These are phyloP conservation scores for Empidonax alnorum DNA, from an alignment of 2,113 vertebrate genomes.

Conservation along the genomic window DNA sequence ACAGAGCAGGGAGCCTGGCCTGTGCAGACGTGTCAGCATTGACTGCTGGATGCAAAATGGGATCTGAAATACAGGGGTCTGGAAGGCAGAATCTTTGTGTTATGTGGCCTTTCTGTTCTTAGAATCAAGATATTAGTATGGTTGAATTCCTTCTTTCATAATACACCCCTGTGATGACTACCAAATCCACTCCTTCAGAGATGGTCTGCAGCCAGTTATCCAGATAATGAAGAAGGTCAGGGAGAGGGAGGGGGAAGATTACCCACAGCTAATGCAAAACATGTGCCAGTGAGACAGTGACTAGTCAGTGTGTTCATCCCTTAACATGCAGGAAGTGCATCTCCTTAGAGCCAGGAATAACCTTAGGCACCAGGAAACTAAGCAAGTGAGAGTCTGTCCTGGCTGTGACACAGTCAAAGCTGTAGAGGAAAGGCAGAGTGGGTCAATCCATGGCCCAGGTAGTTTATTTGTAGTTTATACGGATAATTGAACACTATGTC, in stretches of 20 bases:
- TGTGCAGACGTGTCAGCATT: neutral
- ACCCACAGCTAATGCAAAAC: neutral
- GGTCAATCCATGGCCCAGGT: neutral
- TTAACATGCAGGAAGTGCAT: neutral
- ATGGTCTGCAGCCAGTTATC: neutral
- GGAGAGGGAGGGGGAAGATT: neutral
- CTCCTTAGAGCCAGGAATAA: neutral
- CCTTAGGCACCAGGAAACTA: neutral
- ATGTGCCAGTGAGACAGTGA: neutral
- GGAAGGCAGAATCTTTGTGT: neutral
- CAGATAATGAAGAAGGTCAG: neutral
- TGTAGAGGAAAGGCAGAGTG: neutral
- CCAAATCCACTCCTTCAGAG: neutral
- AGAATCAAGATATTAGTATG: neutral
- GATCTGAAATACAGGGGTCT: neutral
- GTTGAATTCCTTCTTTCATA: neutral
- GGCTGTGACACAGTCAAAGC: neutral
- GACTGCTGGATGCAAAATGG: neutral
- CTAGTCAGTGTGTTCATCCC: neutral
- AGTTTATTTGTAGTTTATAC: neutral
- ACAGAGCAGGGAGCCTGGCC: neutral
- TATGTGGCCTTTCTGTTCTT: neutral
- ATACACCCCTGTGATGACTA: neutral
- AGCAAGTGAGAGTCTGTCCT: neutral
- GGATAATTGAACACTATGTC: neutral